phyloP scores from a whole-genome alignment of 2,888 invertebrate species.

The Drosophila colorata region DNA sequence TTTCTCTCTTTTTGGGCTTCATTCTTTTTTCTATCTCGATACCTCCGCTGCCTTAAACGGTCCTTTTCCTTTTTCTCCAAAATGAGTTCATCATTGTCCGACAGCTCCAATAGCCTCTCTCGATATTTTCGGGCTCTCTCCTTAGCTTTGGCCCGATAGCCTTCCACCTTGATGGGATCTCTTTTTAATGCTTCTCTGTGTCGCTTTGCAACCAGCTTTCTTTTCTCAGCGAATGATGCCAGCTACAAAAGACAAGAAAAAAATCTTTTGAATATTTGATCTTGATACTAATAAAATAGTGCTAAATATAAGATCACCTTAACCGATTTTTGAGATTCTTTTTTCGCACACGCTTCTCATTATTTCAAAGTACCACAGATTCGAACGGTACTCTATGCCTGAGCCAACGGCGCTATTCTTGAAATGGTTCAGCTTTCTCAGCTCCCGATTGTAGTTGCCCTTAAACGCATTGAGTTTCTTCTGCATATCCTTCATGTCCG shows the following conservation, averaged over 20 bases:
- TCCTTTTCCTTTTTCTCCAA: not conserved
- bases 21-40: conserved; percentile 2
- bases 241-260: not conserved
- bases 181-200: not conserved
- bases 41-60: not conserved
- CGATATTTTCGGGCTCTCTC: conserved; percentile 2
- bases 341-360: not conserved
- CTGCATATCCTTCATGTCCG: not conserved
- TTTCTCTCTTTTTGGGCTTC: not conserved
- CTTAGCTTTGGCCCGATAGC: not conserved
- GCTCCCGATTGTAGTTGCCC: not conserved
- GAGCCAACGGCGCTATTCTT: not conserved
- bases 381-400: not conserved
- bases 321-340: not conserved
- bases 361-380: not conserved
- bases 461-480: conserved; percentile 1
- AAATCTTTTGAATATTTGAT: too few species aligned
- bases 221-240: not conserved
- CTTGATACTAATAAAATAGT: too few species aligned
- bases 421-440: not conserved
- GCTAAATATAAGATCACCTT: too few species aligned
- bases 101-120: not conserved
- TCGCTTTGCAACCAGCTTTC: not conserved
- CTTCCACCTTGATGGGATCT: not conserved
- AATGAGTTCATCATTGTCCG: not conserved